Conservation (phyloP, 2,113 vertebrate species). For the Taxidea taxus region DNA sequence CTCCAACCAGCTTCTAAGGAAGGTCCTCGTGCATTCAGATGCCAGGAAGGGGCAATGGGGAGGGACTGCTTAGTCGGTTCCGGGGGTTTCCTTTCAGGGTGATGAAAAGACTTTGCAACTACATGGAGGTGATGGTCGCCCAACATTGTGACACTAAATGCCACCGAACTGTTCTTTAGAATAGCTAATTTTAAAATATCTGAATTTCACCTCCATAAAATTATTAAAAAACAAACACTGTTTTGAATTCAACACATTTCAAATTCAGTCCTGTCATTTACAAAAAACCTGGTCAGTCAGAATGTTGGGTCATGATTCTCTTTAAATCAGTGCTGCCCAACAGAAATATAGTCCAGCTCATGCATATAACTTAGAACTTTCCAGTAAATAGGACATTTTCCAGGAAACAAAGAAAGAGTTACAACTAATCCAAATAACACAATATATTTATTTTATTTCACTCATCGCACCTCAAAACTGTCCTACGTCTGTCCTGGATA, state of each 20-base stretch:
- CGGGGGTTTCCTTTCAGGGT: background rate
- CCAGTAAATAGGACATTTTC: background rate
- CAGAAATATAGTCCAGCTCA: background rate
- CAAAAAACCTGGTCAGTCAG: background rate
- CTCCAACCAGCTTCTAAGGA: background rate
- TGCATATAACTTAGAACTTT: background rate
- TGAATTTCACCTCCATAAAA: background rate
- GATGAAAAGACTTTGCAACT: background rate
- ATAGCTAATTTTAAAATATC: background rate
- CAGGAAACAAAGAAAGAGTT: background rate
- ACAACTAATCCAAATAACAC: background rate
- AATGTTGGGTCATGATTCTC: background rate
- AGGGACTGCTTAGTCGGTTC: background rate
- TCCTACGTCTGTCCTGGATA: background rate
- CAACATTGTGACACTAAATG: background rate
- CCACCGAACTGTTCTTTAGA: background rate
- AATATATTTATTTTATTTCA: background rate
- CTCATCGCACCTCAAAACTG: background rate
- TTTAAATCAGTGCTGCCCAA: background rate
- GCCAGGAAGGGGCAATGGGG: background rate
- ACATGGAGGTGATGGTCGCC: background rate
- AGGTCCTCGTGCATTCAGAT: background rate
- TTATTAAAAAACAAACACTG: background rate
- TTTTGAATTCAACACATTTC: background rate
- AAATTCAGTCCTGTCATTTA: background rate